These are phyloP conservation scores for Dromaius novaehollandiae DNA, from an alignment of 2,113 vertebrate species.

Conservation along the genomic window DNA sequence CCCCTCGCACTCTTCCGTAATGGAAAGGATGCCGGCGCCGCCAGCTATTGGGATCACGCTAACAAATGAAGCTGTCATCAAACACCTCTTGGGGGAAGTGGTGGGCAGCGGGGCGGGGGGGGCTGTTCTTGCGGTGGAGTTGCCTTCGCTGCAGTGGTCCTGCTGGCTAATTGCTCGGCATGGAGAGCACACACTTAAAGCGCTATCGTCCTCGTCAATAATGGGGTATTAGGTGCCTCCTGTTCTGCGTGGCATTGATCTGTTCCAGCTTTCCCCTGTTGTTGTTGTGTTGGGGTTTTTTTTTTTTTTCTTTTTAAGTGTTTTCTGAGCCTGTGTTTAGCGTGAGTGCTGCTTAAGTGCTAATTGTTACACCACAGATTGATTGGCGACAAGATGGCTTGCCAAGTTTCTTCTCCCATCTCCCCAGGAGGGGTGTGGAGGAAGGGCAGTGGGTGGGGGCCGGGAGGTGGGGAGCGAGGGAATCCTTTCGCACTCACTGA, in stretches of 20 bases:
- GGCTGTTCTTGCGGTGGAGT: background rate
- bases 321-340: constrained; percentile 80
- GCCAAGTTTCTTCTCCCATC: constrained; percentile 76
- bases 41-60: constrained; percentile 67
- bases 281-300: constrained; percentile 52
- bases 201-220: constrained; percentile 86
- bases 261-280: constrained; percentile 74
- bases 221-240: constrained; percentile 80
- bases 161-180: constrained; percentile 77
- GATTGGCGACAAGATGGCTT: constrained; percentile 84
- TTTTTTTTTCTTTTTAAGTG: constrained; percentile 58
- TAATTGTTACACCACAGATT: constrained; percentile 89
- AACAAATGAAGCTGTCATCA: constrained; percentile 79
- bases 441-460: constrained; percentile 44
- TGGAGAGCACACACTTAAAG: constrained; percentile 83
- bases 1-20: constrained; percentile 75
- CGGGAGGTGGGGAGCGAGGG: constrained; percentile 53
- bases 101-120: constrained; percentile 41
- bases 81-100: constrained; percentile 67
- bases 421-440: constrained; percentile 38
- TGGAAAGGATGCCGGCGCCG: constrained; percentile 87
- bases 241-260: constrained; percentile 83
- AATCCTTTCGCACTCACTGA: constrained; percentile 68
- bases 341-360: constrained; percentile 82
- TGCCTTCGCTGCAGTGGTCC: constrained; percentile 69